Percentiles rank a stretch among this genome's conserved stretches.
phyloP scores from a whole-genome alignment of 2,113 vertebrate genomes.

The Acrocephalus kingi region DNA sequence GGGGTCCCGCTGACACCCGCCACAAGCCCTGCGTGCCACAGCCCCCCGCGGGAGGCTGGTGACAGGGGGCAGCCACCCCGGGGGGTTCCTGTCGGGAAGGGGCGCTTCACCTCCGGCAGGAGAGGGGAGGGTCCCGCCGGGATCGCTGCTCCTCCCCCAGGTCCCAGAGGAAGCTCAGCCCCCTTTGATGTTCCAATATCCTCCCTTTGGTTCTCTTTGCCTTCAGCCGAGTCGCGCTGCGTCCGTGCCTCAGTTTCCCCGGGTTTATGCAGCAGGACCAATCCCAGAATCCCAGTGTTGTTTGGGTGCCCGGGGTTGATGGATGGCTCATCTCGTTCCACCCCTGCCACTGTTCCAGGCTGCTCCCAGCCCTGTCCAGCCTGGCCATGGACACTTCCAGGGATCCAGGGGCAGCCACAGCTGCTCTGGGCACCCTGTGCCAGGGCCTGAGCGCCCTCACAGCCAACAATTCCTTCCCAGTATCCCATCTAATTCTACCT shows the following conservation, averaged over 20 bases:
- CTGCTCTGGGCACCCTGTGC: not conserved
- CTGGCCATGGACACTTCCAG: not conserved
- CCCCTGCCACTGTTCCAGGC: rapidly evolving
- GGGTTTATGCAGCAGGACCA: rapidly evolving
- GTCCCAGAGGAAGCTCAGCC: not conserved
- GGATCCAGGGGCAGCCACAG: not conserved
- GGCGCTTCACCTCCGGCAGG: rapidly evolving
- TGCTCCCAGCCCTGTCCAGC: rapidly evolving
- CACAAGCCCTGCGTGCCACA: rapidly evolving
- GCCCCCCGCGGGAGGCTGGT: rapidly evolving
- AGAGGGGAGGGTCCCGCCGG: not conserved
- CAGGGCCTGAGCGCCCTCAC: not conserved
- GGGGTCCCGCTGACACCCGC: not conserved
- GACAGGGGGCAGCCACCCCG: rapidly evolving
- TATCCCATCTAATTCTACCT: not conserved
- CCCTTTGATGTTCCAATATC: rapidly evolving
- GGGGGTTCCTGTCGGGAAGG: rapidly evolving
- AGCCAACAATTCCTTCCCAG: not conserved
- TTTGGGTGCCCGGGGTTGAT: not conserved
- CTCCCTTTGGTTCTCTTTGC: rapidly evolving
- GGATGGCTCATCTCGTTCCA: not conserved
- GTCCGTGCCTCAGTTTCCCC: constrained; percentile 24
- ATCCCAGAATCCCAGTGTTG: not conserved
- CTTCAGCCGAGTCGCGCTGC: not conserved
- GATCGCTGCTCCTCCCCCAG: too few species aligned